Conservation (phyloP, 2,113 vertebrate genomes). For the Neotragus pygmaeus region DNA sequence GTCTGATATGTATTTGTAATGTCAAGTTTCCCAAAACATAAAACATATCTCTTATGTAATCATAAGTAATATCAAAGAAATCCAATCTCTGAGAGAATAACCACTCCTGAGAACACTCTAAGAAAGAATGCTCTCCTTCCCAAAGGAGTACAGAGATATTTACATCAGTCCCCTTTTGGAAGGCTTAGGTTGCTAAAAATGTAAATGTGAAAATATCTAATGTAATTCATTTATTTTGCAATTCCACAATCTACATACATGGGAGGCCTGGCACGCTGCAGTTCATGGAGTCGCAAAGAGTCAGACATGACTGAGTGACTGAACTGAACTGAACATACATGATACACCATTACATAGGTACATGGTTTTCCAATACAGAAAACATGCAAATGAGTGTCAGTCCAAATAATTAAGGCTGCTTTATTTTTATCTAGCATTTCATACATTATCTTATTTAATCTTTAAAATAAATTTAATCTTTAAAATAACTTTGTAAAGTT, state of each 20-base stretch:
- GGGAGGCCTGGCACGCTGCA: not conserved
- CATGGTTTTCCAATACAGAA: not conserved
- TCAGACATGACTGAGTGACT: not conserved
- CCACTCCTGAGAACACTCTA: not conserved
- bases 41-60: conserved; percentile 6
- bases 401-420: not conserved
- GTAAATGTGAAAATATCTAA: conserved; percentile 1
- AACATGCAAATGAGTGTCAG: not conserved
- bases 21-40: not conserved
- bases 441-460: not conserved
- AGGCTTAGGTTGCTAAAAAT: not conserved
- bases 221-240: not conserved
- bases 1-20: not conserved
- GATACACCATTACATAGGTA: not conserved
- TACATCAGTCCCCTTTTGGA: not conserved
- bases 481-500: not conserved
- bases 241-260: not conserved
- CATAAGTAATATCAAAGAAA: not conserved
- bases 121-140: not conserved
- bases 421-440: not conserved
- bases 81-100: not conserved
- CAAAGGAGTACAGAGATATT: not conserved
- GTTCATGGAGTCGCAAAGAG: not conserved
- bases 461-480: too few relatives aligned
- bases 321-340: not conserved